phyloP scores from a whole-genome alignment of 2,113 vertebrate genomes.

The Steatornis caripensis region DNA sequence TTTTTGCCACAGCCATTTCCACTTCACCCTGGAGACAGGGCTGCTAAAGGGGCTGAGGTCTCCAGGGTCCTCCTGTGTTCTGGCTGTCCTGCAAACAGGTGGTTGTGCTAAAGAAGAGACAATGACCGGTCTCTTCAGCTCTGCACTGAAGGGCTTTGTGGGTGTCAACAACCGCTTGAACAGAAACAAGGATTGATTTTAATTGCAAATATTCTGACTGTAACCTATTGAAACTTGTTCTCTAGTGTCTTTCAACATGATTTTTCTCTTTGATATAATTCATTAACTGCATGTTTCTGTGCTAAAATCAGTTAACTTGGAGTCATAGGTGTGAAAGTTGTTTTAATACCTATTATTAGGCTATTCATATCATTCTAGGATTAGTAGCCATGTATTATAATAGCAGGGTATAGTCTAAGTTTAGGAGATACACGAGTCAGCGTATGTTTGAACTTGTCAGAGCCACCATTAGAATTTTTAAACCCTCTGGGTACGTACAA shows the following conservation, averaged over 20 bases:
- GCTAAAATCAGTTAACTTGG: background rate
- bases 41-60: background rate
- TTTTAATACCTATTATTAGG: slow-evolving; percentile 16
- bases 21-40: background rate
- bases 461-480: slow-evolving; percentile 34
- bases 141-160: background rate
- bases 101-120: background rate
- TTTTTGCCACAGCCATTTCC: background rate
- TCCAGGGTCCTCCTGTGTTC: background rate
- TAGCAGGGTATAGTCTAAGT: background rate
- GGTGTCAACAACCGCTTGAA: background rate
- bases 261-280: background rate
- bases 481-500: slow-evolving; percentile 9
- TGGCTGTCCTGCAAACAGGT: background rate
- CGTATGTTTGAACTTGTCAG: slow-evolving; percentile 16
- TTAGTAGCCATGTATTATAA: background rate
- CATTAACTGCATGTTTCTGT: background rate
- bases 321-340: background rate
- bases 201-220: background rate
- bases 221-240: background rate
- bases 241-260: background rate
- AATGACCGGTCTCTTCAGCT: background rate
- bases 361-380: background rate
- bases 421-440: background rate
- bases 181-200: background rate